phyloP scores from a whole-genome alignment of 1,140 invertebrate species.

The Ruditapes philippinarum region DNA sequence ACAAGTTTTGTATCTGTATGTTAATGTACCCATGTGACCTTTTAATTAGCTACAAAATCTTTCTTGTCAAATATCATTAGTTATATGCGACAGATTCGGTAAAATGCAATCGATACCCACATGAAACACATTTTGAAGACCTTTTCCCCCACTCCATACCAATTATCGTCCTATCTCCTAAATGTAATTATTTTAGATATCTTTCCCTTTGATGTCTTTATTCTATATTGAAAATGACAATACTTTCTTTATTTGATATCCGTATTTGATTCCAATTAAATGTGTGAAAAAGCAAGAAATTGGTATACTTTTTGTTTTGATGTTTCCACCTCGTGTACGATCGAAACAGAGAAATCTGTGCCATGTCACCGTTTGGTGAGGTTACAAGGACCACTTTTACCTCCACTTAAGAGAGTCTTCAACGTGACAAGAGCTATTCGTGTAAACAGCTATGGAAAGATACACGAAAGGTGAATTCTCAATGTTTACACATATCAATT shows the following conservation, averaged over 20 bases:
- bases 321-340: background rate
- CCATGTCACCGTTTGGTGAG: background rate
- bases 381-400: conserved; percentile 6
- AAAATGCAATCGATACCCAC: conserved; percentile 15
- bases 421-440: background rate
- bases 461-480: conserved; percentile 13
- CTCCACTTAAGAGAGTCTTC: conserved; percentile 21
- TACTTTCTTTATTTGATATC: conserved; percentile 24
- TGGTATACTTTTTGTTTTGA: conserved; percentile 14
- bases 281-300: conserved; percentile 38
- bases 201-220: conserved; percentile 8
- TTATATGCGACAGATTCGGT: background rate
- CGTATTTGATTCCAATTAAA: conserved; percentile 52
- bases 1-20: too few relatives aligned
- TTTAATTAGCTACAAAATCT: conserved; percentile 7
- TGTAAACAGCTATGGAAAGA: conserved; percentile 28
- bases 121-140: conserved; percentile 16
- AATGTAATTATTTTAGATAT: conserved; percentile 33
- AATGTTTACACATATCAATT: conserved; percentile 34
- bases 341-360: background rate
- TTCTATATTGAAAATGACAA: conserved; percentile 17
- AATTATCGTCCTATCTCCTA: conserved; percentile 1
- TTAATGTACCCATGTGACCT: too few relatives aligned
- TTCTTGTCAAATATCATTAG: background rate
- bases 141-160: conserved; percentile 13